A percentile compares a stretch with the other conserved stretches of the same genome.
phyloP scores from a whole-genome alignment of 2,888 invertebrate species.

The Ornithoptera priamus region DNA sequence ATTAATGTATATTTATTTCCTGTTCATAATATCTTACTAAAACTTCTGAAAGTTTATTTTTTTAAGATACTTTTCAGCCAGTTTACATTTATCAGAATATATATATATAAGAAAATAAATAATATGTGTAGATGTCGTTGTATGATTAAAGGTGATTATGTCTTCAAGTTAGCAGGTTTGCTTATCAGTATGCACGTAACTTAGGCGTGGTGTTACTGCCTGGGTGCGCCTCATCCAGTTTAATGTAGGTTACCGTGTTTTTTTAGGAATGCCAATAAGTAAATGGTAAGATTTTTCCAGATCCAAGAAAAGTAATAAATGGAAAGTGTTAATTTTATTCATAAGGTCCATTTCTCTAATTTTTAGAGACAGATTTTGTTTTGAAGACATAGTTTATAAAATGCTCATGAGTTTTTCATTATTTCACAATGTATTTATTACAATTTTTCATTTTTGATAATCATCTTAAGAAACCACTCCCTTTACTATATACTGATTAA shows the following conservation, averaged over 20 bases:
- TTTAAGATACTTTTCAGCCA: too few species aligned
- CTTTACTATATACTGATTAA: too few species aligned
- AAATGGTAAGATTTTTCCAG: constrained; percentile 13
- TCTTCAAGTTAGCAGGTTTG: constrained; percentile 7
- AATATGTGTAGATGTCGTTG: constrained; percentile 9
- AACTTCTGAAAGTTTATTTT: too few species aligned
- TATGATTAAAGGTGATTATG: neutral
- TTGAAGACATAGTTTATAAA: neutral
- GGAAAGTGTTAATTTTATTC: constrained; percentile 1
- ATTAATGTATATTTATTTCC: too few species aligned
- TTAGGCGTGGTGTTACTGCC: constrained; percentile 13
- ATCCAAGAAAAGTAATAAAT: constrained; percentile 1
- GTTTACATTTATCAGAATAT: too few species aligned
- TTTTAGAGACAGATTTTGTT: neutral
- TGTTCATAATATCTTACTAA: too few species aligned
- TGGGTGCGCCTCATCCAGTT: constrained; percentile 33
- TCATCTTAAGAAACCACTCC: too few species aligned
- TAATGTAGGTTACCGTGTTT: constrained; percentile 39
- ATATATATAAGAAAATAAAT: too few species aligned
- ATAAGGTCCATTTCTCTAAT: neutral
- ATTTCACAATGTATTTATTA: too few species aligned
- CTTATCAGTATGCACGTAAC: constrained; percentile 29
- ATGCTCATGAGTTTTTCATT: neutral
- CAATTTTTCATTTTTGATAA: too few species aligned
- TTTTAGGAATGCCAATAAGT: constrained; percentile 25